These are phyloP conservation scores for Trididemnum nubilum DNA, from an alignment of 23 tunicate genomes.

Conservation along the genomic window DNA sequence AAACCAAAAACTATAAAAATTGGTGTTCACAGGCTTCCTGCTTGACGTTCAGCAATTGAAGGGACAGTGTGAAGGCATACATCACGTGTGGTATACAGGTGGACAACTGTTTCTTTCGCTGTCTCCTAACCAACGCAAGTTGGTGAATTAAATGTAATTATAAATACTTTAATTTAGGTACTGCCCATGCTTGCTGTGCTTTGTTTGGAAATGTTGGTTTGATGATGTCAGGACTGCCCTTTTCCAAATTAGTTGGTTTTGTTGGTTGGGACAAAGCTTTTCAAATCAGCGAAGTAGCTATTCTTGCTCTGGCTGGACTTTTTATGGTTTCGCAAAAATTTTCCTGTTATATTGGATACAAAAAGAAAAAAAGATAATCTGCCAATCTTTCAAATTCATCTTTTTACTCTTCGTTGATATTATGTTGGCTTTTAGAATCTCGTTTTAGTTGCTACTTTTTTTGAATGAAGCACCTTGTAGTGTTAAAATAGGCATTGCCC, in stretches of 20 bases:
- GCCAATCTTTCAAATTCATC: background rate
- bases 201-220: conserved; percentile 79
- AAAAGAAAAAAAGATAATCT: conserved; percentile 22
- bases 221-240: conserved; percentile 66
- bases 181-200: conserved; percentile 76
- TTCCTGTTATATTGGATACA: conserved; percentile 54
- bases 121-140: too few relatives aligned
- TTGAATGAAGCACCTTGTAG: too few relatives aligned
- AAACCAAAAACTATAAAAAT: too few relatives aligned
- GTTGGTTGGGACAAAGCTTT: conserved; percentile 61
- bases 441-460: background rate
- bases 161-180: too few relatives aligned
- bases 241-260: conserved; percentile 43
- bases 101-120: too few relatives aligned
- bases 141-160: too few relatives aligned
- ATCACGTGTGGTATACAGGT: too few relatives aligned
- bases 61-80: too few relatives aligned
- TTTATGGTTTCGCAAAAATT: conserved; percentile 41
- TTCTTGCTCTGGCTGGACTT: background rate
- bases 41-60: too few relatives aligned
- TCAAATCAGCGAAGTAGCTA: conserved; percentile 20
- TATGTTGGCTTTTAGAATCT: background rate
- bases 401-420: background rate
- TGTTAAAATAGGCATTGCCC: too few relatives aligned
- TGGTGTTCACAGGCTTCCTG: too few relatives aligned